Evolutionary conservation across 2,888 invertebrate species (phyloP), one percentile per base, ranked within the genome.

Genomic region (Nineta flava): DNA sequence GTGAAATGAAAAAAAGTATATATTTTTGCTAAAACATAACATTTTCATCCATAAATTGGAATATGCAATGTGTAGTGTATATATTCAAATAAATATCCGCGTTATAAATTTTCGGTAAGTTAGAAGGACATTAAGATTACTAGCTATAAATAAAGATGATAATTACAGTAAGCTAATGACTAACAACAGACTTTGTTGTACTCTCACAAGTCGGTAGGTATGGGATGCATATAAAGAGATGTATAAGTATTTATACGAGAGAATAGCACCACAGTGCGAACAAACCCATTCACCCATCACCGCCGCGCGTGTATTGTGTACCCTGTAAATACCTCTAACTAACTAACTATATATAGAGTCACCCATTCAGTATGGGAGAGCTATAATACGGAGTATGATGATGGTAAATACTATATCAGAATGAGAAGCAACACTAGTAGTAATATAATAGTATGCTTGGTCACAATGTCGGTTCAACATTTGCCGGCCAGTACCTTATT

Each of bases 401-500:
- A 26, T 26, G 26, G 26, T 26, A 26, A 26, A 26, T 26, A 26
- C 26, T 26, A 26, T 26, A 26, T 26, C 26, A 26, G 26, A 26
- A 26, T 26, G 26, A 26, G 26, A 7, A 26, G 26, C 26, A 26
- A 26, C 26, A 26, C 26, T 26, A 26, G 26, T 26, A 26, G 26
- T 26, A 26, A 26, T 26, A 26, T 26, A 26, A 26, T 26, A 26
- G 26, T 26, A 26, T 26, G 26, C 26, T 26, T 26, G 26, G 26
- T 26, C 26, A 26, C 26, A 26, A 26, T 26, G 26, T 26, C 26
- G 26, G 26, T 26, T 7, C 26, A 26, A 26, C 26, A 26, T 26
- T 26, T 26, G 26, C 26, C 26, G 26, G 26, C 26, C 26, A 26
- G 19, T 17, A 15, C 48, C 42, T 51, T 55, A 56, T 55, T 56